phyloP scores from a whole-genome alignment of 92 coral and sea anemone genomes.

The Palythoa heliodiscus region DNA sequence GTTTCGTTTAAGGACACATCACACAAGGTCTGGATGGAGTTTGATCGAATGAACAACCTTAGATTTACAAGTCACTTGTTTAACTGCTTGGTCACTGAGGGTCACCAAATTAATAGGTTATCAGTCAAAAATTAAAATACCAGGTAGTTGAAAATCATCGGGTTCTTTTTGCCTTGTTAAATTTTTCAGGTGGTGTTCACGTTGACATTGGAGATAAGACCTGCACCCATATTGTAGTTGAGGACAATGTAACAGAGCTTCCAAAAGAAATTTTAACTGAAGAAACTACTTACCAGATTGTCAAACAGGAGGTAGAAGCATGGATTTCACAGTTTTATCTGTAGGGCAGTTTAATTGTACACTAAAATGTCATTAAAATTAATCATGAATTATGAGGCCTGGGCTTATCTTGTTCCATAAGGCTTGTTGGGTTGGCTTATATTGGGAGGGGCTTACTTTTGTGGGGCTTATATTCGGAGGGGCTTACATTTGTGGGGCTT shows the following conservation, averaged over 20 bases:
- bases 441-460: no score
- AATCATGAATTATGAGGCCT: not conserved
- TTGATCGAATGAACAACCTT: no score
- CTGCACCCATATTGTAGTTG: slow-evolving; percentile 93
- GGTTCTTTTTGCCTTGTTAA: not conserved
- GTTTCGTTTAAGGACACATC: not conserved
- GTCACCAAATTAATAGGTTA: no score
- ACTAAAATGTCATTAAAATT: no score
- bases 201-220: slow-evolving; percentile 66
- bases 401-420: no score
- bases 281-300: slow-evolving; percentile 53
- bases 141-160: not conserved
- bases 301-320: slow-evolving; percentile 86
- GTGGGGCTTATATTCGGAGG: no score
- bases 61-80: no score
- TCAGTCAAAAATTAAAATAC: no score
- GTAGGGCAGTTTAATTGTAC: not conserved
- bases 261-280: slow-evolving; percentile 63
- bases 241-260: slow-evolving; percentile 83
- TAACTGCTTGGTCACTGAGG: no score
- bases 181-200: slow-evolving; percentile 82
- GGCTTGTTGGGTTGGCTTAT: no score
- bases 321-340: not conserved
- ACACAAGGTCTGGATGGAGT: no score
- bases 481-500: no score